phyloP scores from a whole-genome alignment of 1,140 invertebrate genomes.

The Zeugodacus cucurbitae region DNA sequence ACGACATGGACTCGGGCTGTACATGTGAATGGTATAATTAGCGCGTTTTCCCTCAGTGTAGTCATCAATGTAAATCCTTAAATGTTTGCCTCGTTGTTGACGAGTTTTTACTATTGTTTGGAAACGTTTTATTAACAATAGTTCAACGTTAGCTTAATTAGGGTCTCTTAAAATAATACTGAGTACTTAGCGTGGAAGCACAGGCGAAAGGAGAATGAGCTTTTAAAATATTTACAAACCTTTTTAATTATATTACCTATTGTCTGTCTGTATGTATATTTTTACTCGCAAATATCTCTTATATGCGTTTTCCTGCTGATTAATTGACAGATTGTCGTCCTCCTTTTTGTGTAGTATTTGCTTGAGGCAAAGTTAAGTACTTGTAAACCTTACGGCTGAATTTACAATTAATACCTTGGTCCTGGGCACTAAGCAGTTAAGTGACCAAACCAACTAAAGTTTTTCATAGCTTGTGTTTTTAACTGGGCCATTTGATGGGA shows the following conservation, averaged over 20 bases:
- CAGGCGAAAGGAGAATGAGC: not conserved
- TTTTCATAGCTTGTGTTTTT: too few relatives aligned
- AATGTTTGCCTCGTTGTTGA: slow-evolving; percentile 16
- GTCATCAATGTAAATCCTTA: slow-evolving; percentile 4
- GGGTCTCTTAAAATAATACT: not conserved
- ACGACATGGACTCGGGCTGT: not conserved
- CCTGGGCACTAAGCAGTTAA: not conserved
- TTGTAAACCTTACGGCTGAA: not conserved
- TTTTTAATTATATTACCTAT: not conserved
- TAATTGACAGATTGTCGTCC: not conserved
- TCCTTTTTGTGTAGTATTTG: not conserved
- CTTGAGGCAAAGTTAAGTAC: not conserved
- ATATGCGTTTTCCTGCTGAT: not conserved
- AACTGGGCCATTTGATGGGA: too few relatives aligned
- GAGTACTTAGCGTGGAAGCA: not conserved
- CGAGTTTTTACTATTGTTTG: slow-evolving; percentile 10
- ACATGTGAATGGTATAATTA: not conserved
- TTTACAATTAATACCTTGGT: not conserved
- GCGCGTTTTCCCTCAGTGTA: not conserved
- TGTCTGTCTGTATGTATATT: not conserved
- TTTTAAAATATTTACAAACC: slow-evolving; percentile 4
- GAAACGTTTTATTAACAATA: slow-evolving; percentile 19
- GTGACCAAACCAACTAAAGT: not conserved
- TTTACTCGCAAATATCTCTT: too few relatives aligned
- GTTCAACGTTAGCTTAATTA: slow-evolving; percentile 11